Percentiles rank a stretch among this genome's conserved stretches.
These are phyloP conservation scores for Camelus bactrianus DNA, from an alignment of 2,113 vertebrate species.

Conservation along the genomic window DNA sequence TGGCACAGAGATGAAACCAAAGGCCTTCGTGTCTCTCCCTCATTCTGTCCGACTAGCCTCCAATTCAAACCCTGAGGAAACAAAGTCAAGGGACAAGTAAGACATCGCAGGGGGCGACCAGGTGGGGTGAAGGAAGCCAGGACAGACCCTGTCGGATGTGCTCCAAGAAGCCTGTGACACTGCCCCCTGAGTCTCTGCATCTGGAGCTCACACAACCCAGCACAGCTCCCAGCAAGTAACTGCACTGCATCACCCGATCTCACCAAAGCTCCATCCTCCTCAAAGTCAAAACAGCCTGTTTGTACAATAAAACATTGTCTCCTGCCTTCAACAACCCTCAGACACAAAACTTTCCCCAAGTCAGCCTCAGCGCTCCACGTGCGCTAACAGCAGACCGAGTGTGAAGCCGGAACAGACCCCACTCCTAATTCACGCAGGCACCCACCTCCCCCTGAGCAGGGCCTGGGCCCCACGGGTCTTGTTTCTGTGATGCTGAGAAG, in stretches of 20 bases:
- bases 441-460: background rate
- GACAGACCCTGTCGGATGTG: background rate
- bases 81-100: background rate
- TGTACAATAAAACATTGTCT: background rate
- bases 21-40: background rate
- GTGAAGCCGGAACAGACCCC: background rate
- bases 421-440: background rate
- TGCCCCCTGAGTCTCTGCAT: too few species aligned
- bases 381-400: background rate
- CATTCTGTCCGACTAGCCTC: background rate
- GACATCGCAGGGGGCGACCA: background rate
- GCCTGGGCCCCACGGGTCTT: background rate
- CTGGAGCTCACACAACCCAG: background rate
- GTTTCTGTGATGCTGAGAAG: conserved; percentile 42
- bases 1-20: background rate
- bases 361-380: background rate
- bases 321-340: background rate
- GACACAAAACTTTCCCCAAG: background rate
- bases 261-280: conserved; percentile 9
- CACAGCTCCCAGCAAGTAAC: background rate
- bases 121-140: conserved; percentile 23
- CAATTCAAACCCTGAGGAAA: conserved; percentile 36
- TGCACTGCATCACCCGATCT: background rate
- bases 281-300: conserved; percentile 55
- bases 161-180: background rate